These are phyloP conservation scores for Reticulitermes lucifugus DNA, from an alignment of 2,888 invertebrate species.

Conservation along the genomic window DNA sequence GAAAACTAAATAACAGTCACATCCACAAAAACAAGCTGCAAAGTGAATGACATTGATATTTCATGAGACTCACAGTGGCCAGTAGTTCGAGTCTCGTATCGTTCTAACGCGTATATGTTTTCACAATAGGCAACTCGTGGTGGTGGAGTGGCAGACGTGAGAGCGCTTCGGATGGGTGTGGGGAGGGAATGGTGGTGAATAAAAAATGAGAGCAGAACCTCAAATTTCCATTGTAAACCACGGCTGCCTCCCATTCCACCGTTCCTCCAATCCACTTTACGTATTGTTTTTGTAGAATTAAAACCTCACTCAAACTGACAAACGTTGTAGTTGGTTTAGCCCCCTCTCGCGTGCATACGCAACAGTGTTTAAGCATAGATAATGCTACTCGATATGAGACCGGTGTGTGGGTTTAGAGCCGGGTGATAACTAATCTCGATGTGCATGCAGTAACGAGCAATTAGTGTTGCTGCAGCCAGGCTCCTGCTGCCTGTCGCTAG, in stretches of 20 bases:
- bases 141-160: background rate
- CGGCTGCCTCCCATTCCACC: background rate
- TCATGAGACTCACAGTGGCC: conserved; percentile 11
- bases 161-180: no score
- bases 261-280: conserved; percentile 34
- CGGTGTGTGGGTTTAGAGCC: conserved; percentile 13
- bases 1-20: background rate
- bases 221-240: conserved; percentile 43
- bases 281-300: conserved; percentile 39
- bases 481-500: conserved; percentile 6
- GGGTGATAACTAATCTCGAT: conserved; percentile 37
- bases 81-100: conserved; percentile 31
- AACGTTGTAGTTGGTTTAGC: conserved; percentile 39
- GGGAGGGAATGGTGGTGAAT: conserved; percentile 7
- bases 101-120: conserved; percentile 12
- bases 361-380: conserved; percentile 41
- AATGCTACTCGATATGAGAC: conserved; percentile 30
- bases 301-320: conserved; percentile 43
- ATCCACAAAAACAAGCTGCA: conserved; percentile 26
- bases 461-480: conserved; percentile 26
- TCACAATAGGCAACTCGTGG: conserved; percentile 8
- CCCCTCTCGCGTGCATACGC: conserved; percentile 19
- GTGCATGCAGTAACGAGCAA: conserved; percentile 27
- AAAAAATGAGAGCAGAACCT: conserved; percentile 41
- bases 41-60: conserved; percentile 37